Percentiles rank a stretch among this genome's conserved stretches.
These are phyloP conservation scores for Leptodactylus fuscus DNA, from an alignment of 2,113 vertebrate species.

Conservation along the genomic window DNA sequence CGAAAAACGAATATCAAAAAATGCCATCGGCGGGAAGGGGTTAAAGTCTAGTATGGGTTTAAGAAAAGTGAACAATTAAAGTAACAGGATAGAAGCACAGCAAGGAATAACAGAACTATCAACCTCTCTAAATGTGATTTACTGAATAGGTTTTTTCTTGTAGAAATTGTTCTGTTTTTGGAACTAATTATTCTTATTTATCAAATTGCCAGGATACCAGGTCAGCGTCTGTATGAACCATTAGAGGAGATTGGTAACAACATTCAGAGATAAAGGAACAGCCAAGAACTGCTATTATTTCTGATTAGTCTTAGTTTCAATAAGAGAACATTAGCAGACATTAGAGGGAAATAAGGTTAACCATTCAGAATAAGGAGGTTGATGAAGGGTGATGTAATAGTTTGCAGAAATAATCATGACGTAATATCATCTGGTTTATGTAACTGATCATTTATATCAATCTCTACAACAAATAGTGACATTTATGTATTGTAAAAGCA, in stretches of 20 bases:
- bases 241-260: not conserved
- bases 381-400: not conserved
- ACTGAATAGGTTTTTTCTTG: slow-evolving; percentile 9
- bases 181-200: not conserved
- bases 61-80: not conserved
- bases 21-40: too few species aligned
- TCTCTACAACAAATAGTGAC: too few species aligned
- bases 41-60: not conserved
- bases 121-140: not conserved
- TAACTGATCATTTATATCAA: too few species aligned
- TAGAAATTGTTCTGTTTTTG: not conserved
- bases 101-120: not conserved
- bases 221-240: not conserved
- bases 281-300: not conserved
- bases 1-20: too few species aligned
- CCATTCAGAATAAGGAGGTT: not conserved
- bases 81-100: not conserved
- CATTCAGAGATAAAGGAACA: not conserved
- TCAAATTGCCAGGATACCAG: not conserved
- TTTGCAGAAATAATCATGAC: too few species aligned
- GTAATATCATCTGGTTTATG: too few species aligned
- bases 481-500: too few species aligned
- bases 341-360: not conserved
- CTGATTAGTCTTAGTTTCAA: not conserved
- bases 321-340: not conserved